Percentiles rank a stretch among this genome's conserved stretches.
phyloP scores from a whole-genome alignment of 2,797 vertebrate genomes.

The Helostoma temminkii region DNA sequence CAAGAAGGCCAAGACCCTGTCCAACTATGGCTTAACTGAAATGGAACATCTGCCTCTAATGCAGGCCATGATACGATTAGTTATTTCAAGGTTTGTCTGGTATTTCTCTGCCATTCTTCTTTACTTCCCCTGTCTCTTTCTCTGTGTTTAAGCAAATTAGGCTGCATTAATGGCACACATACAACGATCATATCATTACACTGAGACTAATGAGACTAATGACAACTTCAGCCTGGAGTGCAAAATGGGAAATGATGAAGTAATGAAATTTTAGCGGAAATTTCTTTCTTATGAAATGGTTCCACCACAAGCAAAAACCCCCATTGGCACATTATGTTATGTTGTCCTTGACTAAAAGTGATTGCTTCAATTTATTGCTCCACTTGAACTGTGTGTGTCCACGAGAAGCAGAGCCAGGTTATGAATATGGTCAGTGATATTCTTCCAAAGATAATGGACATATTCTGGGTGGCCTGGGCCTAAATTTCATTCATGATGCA shows the following conservation, averaged over 20 bases:
- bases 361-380: constrained; percentile 62
- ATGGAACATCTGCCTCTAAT: constrained; percentile 67
- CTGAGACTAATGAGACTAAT: constrained; percentile 4
- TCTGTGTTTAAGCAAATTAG: background rate
- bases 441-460: constrained; percentile 71
- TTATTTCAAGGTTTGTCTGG: constrained; percentile 11
- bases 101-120: constrained; percentile 3
- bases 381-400: constrained; percentile 38
- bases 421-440: constrained; percentile 58
- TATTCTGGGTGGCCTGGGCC: constrained; percentile 70
- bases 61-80: constrained; percentile 27
- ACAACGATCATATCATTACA: constrained; percentile 13
- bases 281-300: constrained; percentile 26
- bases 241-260: constrained; percentile 26
- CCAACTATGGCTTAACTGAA: constrained; percentile 61
- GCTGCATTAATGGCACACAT: constrained; percentile 1
- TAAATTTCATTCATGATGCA: constrained; percentile 57
- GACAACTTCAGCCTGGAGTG: constrained; percentile 1
- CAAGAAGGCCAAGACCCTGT: constrained; percentile 30
- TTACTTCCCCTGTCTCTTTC: background rate
- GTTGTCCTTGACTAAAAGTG: constrained; percentile 51
- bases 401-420: constrained; percentile 51
- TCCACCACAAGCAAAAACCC: constrained; percentile 32
- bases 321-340: constrained; percentile 48
- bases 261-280: background rate